Evolutionary conservation across 1,140 invertebrate genomes (phyloP).

Genomic region (Meteorus sp.): DNA sequence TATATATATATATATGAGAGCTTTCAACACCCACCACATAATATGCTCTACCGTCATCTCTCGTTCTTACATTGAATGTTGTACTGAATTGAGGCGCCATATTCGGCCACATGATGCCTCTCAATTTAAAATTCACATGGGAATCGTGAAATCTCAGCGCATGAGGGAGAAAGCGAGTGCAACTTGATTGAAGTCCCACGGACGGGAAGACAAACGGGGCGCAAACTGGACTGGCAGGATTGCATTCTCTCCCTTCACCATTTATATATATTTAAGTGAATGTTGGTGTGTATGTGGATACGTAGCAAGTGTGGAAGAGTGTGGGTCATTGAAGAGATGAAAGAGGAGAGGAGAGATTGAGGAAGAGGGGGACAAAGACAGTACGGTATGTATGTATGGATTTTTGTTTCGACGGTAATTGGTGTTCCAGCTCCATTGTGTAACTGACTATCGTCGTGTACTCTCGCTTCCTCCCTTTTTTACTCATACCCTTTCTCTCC

Average conservation of each 20-base stretch:
- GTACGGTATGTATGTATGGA: too few relatives aligned
- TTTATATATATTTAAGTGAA: too few relatives aligned
- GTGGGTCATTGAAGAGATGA: background rate
- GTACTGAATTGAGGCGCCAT: background rate
- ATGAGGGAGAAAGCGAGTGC: too few relatives aligned
- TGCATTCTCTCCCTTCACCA: conserved; percentile 3
- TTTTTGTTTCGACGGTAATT: conserved; percentile 36
- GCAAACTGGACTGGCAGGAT: conserved; percentile 16
- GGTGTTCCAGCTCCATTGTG: conserved; percentile 44
- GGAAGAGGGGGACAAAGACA: conserved; percentile 7
- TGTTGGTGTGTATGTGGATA: too few relatives aligned
- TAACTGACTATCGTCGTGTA: conserved; percentile 43
- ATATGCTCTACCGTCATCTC: too few relatives aligned
- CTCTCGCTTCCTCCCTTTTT: too few relatives aligned
- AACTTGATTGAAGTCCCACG: conserved; percentile 5
- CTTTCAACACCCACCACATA: too few relatives aligned
- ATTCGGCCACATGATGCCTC: background rate
- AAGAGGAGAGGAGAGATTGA: background rate
- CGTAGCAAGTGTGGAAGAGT: background rate
- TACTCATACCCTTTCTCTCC: too few relatives aligned
- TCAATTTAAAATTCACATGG: background rate
- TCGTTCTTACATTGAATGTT: too few relatives aligned
- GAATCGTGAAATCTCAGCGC: background rate
- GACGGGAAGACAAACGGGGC: conserved; percentile 14
- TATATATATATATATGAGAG: too few relatives aligned